phyloP scores from a whole-genome alignment of 2,797 vertebrate genomes.

The Melopsittacus undulatus region DNA sequence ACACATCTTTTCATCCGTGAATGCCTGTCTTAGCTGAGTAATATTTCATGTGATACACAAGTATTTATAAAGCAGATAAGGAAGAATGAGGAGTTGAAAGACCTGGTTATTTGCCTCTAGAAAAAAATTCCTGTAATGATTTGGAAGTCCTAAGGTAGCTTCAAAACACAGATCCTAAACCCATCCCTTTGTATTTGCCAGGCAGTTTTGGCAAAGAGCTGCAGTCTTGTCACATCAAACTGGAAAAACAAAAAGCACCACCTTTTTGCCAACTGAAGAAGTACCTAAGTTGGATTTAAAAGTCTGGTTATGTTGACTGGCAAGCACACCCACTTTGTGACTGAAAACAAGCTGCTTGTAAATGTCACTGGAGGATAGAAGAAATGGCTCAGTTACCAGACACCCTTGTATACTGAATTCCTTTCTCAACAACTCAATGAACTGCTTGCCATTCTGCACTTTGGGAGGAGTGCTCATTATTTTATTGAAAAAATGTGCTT shows the following conservation, averaged over 20 bases:
- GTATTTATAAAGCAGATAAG: neutral
- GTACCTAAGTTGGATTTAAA: constrained; percentile 11
- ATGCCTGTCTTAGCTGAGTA: neutral
- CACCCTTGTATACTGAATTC: constrained; percentile 30
- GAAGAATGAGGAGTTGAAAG: neutral
- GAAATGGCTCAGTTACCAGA: constrained; percentile 36
- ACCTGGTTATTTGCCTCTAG: neutral
- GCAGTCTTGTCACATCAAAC: neutral
- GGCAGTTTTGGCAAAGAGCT: constrained; percentile 1
- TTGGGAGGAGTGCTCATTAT: constrained; percentile 30
- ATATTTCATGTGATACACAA: neutral
- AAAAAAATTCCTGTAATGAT: neutral
- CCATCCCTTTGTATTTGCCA: neutral
- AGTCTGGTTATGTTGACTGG: constrained; percentile 10
- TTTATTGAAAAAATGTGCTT: constrained; percentile 63
- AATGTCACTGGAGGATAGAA: constrained; percentile 36
- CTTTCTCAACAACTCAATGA: constrained; percentile 49
- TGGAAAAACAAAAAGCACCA: neutral
- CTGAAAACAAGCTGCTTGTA: constrained; percentile 25
- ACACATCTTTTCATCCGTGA: neutral
- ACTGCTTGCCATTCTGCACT: constrained; percentile 33
- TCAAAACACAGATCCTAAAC: neutral
- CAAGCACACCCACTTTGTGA: neutral
- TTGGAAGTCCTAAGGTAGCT: neutral
- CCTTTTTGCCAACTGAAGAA: neutral